Evolutionary conservation across 2,888 invertebrate genomes (phyloP).

Genomic region (Mythimna pallens): DNA sequence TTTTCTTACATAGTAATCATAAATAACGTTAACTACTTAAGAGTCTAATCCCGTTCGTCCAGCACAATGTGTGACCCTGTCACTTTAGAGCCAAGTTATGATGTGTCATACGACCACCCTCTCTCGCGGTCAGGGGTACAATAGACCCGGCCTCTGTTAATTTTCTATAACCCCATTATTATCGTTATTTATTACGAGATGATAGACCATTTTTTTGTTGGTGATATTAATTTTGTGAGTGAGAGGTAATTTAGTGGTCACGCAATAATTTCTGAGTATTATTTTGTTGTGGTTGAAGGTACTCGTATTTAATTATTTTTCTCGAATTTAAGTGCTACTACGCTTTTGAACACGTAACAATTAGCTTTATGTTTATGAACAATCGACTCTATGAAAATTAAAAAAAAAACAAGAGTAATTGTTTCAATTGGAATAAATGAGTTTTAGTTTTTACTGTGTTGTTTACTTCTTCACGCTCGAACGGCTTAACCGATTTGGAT

Average conservation of each 20-base stretch:
- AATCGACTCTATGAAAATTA: too few relatives aligned
- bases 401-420: too few relatives aligned
- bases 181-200: conserved; percentile 41
- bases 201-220: conserved; percentile 36
- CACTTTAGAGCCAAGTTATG: conserved; percentile 62
- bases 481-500: too few relatives aligned
- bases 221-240: conserved; percentile 31
- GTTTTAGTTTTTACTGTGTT: too few relatives aligned
- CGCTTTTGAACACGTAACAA: too few relatives aligned
- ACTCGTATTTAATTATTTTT: neutral
- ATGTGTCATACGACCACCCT: conserved; percentile 69
- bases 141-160: conserved; percentile 51
- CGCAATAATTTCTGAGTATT: conserved; percentile 31
- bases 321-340: rapidly evolving
- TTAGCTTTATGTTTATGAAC: too few relatives aligned
- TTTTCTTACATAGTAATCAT: conserved; percentile 47
- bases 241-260: conserved; percentile 45
- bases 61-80: conserved; percentile 68
- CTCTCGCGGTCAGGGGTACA: conserved; percentile 50
- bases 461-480: too few relatives aligned
- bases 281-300: conserved; percentile 2
- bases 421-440: too few relatives aligned
- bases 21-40: conserved; percentile 66
- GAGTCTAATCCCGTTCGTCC: conserved; percentile 65
- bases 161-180: conserved; percentile 52